Conservation (phyloP, 2,113 vertebrate genomes). For the Octodon degus region DNA sequence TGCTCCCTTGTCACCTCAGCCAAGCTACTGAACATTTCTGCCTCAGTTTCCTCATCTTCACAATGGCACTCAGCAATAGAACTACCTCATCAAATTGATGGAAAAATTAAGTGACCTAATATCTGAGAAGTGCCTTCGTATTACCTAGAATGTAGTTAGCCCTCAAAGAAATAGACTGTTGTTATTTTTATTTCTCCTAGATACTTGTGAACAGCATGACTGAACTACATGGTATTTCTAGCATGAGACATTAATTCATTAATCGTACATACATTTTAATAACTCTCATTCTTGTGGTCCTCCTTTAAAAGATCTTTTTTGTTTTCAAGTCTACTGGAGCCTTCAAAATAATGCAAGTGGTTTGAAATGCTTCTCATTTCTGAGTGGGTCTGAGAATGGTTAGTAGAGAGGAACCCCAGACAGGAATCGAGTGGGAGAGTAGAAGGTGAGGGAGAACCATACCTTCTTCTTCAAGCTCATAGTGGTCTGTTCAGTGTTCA, state of each 20-base stretch:
- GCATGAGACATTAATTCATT: not conserved
- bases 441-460: not conserved
- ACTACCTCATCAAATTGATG: not conserved
- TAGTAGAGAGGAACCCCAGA: not conserved
- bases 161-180: not conserved
- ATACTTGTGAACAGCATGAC: not conserved
- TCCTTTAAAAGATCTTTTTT: not conserved
- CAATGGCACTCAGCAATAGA: rapidly evolving
- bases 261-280: not conserved
- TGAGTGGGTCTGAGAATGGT: not conserved
- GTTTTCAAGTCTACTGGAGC: not conserved
- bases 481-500: not conserved
- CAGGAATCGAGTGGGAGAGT: not conserved
- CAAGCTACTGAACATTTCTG: not conserved
- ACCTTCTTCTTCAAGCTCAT: not conserved
- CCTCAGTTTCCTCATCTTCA: not conserved
- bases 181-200: not conserved
- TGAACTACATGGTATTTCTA: not conserved
- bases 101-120: not conserved
- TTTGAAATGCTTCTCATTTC: not conserved
- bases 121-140: not conserved
- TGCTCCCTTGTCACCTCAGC: not conserved
- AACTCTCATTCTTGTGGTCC: not conserved
- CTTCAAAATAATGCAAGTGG: not conserved
- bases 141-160: not conserved